phyloP scores from a whole-genome alignment of 2,888 invertebrate species.

The Netelia melanura region DNA sequence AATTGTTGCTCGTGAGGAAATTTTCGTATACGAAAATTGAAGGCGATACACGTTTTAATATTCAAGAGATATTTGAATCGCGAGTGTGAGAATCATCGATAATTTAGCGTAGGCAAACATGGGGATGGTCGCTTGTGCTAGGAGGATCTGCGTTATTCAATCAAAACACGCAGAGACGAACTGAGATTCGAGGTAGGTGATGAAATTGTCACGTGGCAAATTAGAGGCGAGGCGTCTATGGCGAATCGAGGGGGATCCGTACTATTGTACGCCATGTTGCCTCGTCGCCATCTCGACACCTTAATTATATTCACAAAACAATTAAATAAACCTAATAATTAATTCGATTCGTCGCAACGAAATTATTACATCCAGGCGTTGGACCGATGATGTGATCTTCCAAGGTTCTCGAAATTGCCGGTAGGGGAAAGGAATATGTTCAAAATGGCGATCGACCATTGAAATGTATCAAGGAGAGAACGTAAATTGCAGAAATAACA shows the following conservation, averaged over 20 bases:
- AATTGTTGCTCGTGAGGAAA: slow-evolving; percentile 11
- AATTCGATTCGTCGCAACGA: slow-evolving; percentile 73
- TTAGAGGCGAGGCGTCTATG: not conserved
- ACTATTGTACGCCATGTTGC: slow-evolving; percentile 76
- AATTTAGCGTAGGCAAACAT: not conserved
- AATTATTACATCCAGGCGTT: not conserved
- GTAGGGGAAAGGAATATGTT: too few species aligned
- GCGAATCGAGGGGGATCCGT: slow-evolving; percentile 20
- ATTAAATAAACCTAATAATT: slow-evolving; percentile 80
- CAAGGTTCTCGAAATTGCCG: too few species aligned
- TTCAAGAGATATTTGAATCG: slow-evolving; percentile 36
- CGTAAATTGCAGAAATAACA: slow-evolving; percentile 68
- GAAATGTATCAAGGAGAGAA: slow-evolving; percentile 47
- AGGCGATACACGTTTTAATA: not conserved
- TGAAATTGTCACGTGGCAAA: slow-evolving; percentile 25
- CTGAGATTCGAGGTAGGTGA: not conserved
- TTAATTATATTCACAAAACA: slow-evolving; percentile 76
- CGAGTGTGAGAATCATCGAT: not conserved
- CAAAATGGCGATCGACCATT: not conserved
- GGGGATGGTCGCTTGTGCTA: not conserved
- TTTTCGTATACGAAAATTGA: slow-evolving; percentile 1
- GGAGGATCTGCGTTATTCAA: slow-evolving; percentile 13
- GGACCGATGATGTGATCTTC: not conserved
- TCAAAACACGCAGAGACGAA: slow-evolving; percentile 1
- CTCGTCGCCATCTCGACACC: slow-evolving; percentile 39